Evolutionary conservation across 2,113 vertebrate species (phyloP).

Genomic region (Parotia lawesii): DNA sequence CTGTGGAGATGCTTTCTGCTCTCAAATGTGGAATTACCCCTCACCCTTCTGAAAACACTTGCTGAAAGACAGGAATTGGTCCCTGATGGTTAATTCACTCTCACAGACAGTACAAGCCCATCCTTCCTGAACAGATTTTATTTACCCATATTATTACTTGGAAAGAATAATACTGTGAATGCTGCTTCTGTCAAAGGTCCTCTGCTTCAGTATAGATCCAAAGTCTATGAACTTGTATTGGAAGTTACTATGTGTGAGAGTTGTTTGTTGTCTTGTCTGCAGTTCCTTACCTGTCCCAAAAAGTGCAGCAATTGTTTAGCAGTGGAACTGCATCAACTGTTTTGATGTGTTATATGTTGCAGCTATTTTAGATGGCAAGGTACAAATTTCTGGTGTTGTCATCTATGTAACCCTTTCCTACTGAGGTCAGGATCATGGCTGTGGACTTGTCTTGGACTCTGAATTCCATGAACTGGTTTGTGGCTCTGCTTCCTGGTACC

Average conservation of each 20-base stretch:
- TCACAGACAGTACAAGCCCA: background rate
- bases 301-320: background rate
- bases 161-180: background rate
- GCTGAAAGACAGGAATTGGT: background rate
- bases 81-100: constrained; percentile 12
- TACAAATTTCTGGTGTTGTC: background rate
- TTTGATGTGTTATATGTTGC: background rate
- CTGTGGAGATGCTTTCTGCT: background rate
- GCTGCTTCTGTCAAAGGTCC: background rate
- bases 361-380: background rate
- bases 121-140: background rate
- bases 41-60: background rate
- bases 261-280: background rate
- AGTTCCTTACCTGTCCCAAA: background rate
- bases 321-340: background rate
- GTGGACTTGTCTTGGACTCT: background rate
- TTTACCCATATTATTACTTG: background rate
- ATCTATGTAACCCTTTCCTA: background rate
- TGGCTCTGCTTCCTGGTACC: background rate
- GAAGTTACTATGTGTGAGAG: fast-evolving
- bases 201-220: background rate
- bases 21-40: background rate
- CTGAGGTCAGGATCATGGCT: background rate
- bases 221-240: background rate
- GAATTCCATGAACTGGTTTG: background rate